Evolutionary conservation across 2,797 vertebrate genomes (phyloP), one percentile per base, ranked within the genome.

Genomic region (Zalophus californianus): DNA sequence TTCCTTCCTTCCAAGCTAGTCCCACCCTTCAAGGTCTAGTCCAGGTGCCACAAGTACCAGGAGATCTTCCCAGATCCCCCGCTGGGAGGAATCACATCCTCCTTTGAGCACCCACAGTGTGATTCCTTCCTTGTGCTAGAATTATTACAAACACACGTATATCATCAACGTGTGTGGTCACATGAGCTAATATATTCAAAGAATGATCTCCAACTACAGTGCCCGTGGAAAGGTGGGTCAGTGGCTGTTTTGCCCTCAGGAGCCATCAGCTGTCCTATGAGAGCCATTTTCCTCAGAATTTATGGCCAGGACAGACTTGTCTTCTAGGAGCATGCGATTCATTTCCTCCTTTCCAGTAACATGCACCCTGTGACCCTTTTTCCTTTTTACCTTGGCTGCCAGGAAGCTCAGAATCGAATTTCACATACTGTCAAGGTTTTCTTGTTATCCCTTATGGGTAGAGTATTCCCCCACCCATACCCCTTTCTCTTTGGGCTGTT

Each of bases 111-210:
- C 52, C 20, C 44, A 2, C 18, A 27, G 75, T 4, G 2, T 4
- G 0, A 25, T 7, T 20, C 32, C 48, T 83, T 62, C 16, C 84
- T 29, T 54, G 32, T 7, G 7, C 41, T 20, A 1, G 12, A 10
- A 29, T 73, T 50, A 20, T 70, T 3, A 2, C 48, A 41, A 16
- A 48, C 20, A 9, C 14, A 0, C 2, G 0, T 1, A 2, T 15
- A 5, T 44, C 27, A 1, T 20, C 72, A 32, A 7, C 5, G 0
- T 13, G 12, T 60, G 44, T 7, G 14, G 38, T 50, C 38, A 2
- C 32, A 0, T 38, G 56, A 73, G 13, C 75, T 35, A 14, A 25
- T 3, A 3, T 12, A 25, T 38, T 13, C 62, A 16, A 21, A 94
- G 41, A 77, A 15, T 2, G 44, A 52, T 25, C n/a, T 64, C 44